Conservation (phyloP, 2,888 invertebrate species). For the Agapostemon virescens region DNA sequence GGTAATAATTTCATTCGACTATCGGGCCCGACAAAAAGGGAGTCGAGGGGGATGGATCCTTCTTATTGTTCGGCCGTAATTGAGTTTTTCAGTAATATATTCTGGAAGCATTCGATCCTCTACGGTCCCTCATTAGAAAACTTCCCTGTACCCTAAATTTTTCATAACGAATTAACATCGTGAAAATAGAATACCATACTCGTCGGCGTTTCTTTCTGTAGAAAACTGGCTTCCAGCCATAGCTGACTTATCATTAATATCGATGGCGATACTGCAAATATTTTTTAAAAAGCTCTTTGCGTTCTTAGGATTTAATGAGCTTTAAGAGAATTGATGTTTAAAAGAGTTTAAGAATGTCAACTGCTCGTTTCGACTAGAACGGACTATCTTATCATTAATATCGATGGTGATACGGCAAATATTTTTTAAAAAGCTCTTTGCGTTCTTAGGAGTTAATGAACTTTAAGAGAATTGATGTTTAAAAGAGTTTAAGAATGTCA, state of each 20-base stretch:
- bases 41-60: not conserved
- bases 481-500: no score
- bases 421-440: not conserved
- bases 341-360: no score
- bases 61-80: conserved; percentile 47
- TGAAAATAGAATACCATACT: not conserved
- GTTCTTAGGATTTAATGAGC: no score
- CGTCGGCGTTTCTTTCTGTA: not conserved
- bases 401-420: not conserved
- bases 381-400: not conserved
- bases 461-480: no score
- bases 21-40: conserved; percentile 33
- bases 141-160: not conserved
- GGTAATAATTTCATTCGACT: conserved; percentile 52
- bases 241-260: not conserved
- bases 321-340: no score
- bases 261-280: not conserved
- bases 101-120: conserved; percentile 39
- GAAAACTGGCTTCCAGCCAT: not conserved
- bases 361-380: no score
- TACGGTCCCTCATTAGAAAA: conserved; percentile 3
- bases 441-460: no score
- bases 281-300: not conserved
- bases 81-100: conserved; percentile 51
- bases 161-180: not conserved